These are phyloP conservation scores for Dromiciops gliroides DNA, from an alignment of 2,113 vertebrate species.

Conservation along the genomic window DNA sequence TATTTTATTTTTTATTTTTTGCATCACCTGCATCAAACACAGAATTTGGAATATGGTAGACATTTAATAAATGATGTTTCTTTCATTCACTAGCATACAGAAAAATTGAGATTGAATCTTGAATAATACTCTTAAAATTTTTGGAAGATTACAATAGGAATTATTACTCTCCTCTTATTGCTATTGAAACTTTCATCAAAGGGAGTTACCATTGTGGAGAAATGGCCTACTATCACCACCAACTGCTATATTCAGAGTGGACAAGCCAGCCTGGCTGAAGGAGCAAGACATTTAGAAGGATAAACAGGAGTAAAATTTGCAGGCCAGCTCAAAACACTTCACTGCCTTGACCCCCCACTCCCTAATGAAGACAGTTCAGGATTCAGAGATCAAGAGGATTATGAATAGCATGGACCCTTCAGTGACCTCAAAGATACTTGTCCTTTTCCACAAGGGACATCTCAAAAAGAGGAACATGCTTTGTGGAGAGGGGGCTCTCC, in stretches of 20 bases:
- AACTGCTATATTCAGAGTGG: neutral
- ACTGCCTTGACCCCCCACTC: neutral
- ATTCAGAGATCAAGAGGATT: neutral
- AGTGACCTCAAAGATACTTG: neutral
- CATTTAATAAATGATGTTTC: neutral
- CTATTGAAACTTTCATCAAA: neutral
- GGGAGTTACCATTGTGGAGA: neutral
- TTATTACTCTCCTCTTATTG: neutral
- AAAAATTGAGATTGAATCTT: neutral
- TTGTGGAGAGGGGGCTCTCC: neutral
- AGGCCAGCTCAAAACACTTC: neutral
- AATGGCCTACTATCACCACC: too few relatives aligned
- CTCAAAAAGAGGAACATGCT: neutral
- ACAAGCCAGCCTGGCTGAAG: neutral
- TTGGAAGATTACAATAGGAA: neutral
- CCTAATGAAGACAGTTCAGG: neutral
- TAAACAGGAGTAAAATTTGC: neutral
- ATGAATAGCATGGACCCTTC: neutral
- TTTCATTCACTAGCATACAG: neutral
- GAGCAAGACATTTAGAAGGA: neutral
- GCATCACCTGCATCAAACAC: neutral
- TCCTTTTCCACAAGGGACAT: neutral
- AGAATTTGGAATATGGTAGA: neutral
- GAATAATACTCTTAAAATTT: neutral
- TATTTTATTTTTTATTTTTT: neutral